phyloP scores from a whole-genome alignment of 2,888 invertebrate species.

The Drosophila parthenogenetica region DNA sequence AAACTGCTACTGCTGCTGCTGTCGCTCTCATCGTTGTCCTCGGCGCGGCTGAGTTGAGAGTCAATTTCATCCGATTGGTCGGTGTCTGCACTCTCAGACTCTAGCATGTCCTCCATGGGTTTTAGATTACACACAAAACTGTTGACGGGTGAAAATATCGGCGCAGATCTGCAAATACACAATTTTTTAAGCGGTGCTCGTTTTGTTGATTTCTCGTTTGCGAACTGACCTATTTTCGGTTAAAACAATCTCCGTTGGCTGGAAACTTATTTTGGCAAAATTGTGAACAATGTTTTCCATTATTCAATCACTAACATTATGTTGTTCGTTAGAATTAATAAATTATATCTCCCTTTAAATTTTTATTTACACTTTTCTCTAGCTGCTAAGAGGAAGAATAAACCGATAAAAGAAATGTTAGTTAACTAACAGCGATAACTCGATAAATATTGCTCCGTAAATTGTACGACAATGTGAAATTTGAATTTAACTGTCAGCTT shows the following conservation, averaged over 20 bases:
- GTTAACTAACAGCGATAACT: constrained; percentile 19
- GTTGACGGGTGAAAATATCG: constrained; percentile 13
- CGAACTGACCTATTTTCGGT: constrained; percentile 74
- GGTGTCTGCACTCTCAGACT: constrained; percentile 54
- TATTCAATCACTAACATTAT: constrained; percentile 50
- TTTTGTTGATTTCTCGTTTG: neutral
- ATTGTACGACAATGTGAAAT: neutral
- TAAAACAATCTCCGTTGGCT: constrained; percentile 63
- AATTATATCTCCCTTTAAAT: constrained; percentile 16
- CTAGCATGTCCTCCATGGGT: constrained; percentile 46
- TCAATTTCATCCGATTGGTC: constrained; percentile 67
- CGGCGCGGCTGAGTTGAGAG: constrained; percentile 54
- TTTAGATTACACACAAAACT: constrained; percentile 30
- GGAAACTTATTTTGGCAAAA: constrained; percentile 80
- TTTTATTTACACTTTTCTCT: constrained; percentile 38
- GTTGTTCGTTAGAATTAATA: constrained; percentile 25
- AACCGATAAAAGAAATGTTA: constrained; percentile 16
- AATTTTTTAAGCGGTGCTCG: neutral
- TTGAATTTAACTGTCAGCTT: neutral
- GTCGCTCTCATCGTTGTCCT: constrained; percentile 63
- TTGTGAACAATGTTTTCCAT: constrained; percentile 83
- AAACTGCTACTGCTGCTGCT: constrained; percentile 32
- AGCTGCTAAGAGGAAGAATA: constrained; percentile 32
- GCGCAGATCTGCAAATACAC: constrained; percentile 26
- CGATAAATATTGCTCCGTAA: neutral